Percentiles rank a stretch among this genome's conserved stretches.
phyloP scores from a whole-genome alignment of 2,888 invertebrate genomes.

The Sphaerophoria taeniata region DNA sequence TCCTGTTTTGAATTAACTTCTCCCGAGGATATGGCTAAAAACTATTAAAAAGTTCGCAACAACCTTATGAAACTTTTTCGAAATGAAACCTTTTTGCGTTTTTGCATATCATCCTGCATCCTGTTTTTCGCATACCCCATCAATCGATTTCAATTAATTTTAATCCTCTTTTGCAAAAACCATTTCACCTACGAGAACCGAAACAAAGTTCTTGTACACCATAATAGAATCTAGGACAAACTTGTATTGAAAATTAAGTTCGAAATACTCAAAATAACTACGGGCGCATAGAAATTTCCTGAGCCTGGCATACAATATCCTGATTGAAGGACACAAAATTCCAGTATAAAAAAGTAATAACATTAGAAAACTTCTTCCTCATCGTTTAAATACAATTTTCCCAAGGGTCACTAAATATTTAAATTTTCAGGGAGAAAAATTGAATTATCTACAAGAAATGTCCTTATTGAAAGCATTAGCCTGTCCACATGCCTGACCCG shows the following conservation, averaged over 20 bases:
- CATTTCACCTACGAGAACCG: not conserved
- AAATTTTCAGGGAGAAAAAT: not conserved
- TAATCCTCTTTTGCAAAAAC: constrained; percentile 45
- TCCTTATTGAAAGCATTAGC: constrained; percentile 15
- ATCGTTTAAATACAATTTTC: constrained; percentile 4
- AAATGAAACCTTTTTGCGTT: not conserved
- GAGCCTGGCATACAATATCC: not conserved
- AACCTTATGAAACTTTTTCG: not conserved
- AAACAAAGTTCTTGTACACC: too few relatives aligned
- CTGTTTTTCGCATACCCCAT: not conserved
- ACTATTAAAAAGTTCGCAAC: not conserved
- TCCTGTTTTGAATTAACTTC: too few relatives aligned
- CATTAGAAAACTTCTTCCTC: constrained; percentile 12
- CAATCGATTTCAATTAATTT: constrained; percentile 52
- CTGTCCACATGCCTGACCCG: not conserved
- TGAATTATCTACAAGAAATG: constrained; percentile 50
- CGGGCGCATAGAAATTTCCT: not conserved
- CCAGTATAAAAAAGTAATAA: constrained; percentile 10
- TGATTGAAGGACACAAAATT: constrained; percentile 9
- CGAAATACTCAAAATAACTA: constrained; percentile 15
- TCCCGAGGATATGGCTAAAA: too few relatives aligned
- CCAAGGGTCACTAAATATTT: constrained; percentile 29
- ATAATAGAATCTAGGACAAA: constrained; percentile 2
- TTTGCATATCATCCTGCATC: not conserved
- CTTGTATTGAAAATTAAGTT: constrained; percentile 41